Evolutionary conservation across 2,797 vertebrate genomes (phyloP), one percentile per base, ranked within the genome.

Genomic region (Enoplosus armatus): DNA sequence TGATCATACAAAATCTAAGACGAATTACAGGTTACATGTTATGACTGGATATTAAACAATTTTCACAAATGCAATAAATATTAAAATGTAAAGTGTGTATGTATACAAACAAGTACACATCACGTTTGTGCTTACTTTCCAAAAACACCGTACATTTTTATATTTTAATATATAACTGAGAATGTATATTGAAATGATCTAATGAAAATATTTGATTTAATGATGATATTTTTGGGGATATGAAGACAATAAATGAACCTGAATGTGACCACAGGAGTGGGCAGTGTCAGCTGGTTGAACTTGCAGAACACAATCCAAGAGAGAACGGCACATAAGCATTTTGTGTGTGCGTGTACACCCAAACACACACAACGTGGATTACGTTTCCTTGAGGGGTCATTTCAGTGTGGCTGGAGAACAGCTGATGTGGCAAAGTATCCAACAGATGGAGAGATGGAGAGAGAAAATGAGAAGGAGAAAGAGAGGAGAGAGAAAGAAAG

Each of bases 351-450:
- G 24, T 24, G 59, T 55, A 27, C 55, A 61, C 61, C 39, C 55
- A 72, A 55, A 73, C 79, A 59, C 76, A 72, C 73, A 62, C 41
- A 58, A 41, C 29, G 7, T 69, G 77, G 87, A 94, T 93, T 89
- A 88, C 70, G 82, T 94, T 95, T 95, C 93, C 93, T 93, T 91
- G 90, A 94, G 89, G 87, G 91, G 91, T 94, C 91, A 93, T 94
- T 95, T 93, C 87, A 72, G 85, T 88, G 90, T 93, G 87, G 93
- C 86, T 85, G 66, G 80, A 93, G 90, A 95, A 93, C 88, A 95
- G 94, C 93, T 93, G 94, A 95, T 91, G 92, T 91, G 83, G 93
- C 94, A 93, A 94, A 94, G 82, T 84, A 84, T 68, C 90, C 84
- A 85, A 83, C 75, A 89, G 82, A 84, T 82, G 75, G 85, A 80